Conservation (phyloP, 2,113 vertebrate genomes). For the Butorides virescens region DNA sequence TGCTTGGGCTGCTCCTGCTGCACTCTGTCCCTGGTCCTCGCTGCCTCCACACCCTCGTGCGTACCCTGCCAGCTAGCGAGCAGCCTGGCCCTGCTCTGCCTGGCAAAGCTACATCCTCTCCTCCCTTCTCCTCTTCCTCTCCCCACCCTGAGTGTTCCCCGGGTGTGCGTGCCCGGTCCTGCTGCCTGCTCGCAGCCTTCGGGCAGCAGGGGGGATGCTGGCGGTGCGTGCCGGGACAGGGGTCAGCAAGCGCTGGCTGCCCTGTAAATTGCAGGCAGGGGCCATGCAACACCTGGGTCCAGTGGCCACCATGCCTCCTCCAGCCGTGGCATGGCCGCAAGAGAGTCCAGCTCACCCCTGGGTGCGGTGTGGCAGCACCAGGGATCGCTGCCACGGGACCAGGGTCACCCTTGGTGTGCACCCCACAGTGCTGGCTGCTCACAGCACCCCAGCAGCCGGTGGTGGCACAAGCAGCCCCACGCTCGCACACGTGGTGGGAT, state of each 20-base stretch:
- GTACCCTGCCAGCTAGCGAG: neutral
- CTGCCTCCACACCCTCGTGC: neutral
- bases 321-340: rapidly evolving
- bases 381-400: neutral
- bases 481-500: neutral
- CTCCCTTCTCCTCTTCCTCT: neutral
- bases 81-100: neutral
- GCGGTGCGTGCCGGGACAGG: neutral
- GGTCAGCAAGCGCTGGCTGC: neutral
- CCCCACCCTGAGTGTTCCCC: neutral
- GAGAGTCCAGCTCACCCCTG: neutral
- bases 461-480: neutral
- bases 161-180: neutral
- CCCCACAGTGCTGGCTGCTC: neutral
- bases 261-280: neutral
- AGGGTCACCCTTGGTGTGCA: neutral
- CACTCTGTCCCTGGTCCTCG: neutral
- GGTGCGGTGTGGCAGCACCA: rapidly evolving
- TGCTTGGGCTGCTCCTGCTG: neutral
- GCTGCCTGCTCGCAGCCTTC: neutral
- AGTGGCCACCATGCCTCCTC: neutral
- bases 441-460: neutral
- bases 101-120: neutral
- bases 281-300: neutral
- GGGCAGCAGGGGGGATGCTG: neutral